Base-by-base conservation (phyloP, 2,888 invertebrate species). In the Trisateles emortualis region DNA sequence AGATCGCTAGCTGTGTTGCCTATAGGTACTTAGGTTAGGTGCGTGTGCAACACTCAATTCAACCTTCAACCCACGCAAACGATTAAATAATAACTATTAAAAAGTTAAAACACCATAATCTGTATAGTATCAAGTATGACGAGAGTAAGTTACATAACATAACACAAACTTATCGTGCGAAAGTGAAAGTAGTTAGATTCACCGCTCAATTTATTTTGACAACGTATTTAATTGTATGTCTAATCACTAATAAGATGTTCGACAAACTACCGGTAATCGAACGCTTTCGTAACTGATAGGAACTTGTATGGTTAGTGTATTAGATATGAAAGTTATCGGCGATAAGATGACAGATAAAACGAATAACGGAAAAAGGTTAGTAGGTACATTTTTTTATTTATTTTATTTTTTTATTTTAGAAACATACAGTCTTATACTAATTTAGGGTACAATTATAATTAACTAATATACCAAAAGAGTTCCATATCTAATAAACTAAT, bases 101-200 rank as follows among this genome's bases (percentile, higher is more conserved):
- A 47, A 43, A 44, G 36, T 50, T 39, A 30, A 51, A 43, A 9
- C 8, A 19, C 22, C 10, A 35, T 19, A 5, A 26, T 17, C 50
- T 29, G 49, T 16, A 35, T 13, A 35, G 8, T 13, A 5, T 13
- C 8, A 35, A 59, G 59, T 72, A 68, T 76, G 79, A 72, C 60
- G 49, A 64, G 60, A 14, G 10, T 29, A 16, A 24, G 24, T 81
- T 84, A 81, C 64, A 81, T 72, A 80, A 84, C 64, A 63, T 50
- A 65, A 55, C 46, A 64, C 62, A 19, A 52, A 68, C 75, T 60
- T 26, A 52, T 68, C 77, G 78, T 77, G 79, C 70, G 84, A 87
- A 84, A 88, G 88, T 87, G 88, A 88, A 88, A 88, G 87, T 32
- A 40, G 52, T 51, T 55, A 54, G 53, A 64, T 64, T 54, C 68